Percentiles rank a stretch among this genome's conserved stretches.
These are phyloP conservation scores for Disparrhopalites patrizii DNA, from an alignment of 2,888 invertebrate species.

Conservation along the genomic window DNA sequence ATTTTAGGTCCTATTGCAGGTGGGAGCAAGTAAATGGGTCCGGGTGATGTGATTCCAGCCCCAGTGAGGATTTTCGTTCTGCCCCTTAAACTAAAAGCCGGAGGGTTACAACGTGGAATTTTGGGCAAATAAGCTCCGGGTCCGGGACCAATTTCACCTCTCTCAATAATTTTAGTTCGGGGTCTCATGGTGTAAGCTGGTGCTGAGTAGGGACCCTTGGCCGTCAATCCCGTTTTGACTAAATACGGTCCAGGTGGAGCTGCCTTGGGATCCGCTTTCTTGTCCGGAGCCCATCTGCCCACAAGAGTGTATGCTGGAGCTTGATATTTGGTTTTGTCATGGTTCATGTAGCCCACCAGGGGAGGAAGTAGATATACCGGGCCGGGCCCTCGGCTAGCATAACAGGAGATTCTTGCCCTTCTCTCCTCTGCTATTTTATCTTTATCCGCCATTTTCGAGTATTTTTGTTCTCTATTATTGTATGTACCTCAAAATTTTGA, in stretches of 20 bases:
- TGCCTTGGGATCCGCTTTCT: background rate
- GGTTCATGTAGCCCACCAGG: constrained; percentile 59
- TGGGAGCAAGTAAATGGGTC: constrained; percentile 60
- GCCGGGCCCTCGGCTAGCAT: constrained; percentile 58
- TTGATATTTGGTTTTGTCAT: constrained; percentile 59
- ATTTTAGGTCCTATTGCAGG: constrained; percentile 57
- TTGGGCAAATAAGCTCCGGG: constrained; percentile 64
- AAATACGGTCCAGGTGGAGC: constrained; percentile 43
- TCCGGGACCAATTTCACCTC: constrained; percentile 56
- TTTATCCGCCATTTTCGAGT: background rate
- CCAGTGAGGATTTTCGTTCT: constrained; percentile 50
- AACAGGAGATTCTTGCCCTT: constrained; percentile 24
- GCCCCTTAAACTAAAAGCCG: constrained; percentile 59
- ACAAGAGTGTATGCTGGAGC: constrained; percentile 38
- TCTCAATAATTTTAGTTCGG: constrained; percentile 27
- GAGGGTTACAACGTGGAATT: constrained; percentile 58
- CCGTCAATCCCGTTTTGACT: constrained; percentile 39
- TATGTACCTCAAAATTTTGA: too few relatives aligned
- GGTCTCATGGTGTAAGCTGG: constrained; percentile 34
- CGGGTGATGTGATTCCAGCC: constrained; percentile 54
- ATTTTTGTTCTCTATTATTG: too few relatives aligned
- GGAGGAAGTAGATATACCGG: constrained; percentile 64
- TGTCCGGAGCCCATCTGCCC: background rate
- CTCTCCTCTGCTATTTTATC: constrained; percentile 30
- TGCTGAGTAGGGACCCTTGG: constrained; percentile 36